Evolutionary conservation across 2,113 vertebrate species (phyloP), one percentile per base, ranked within the genome.

Genomic region (Phoenicopterus ruber): DNA sequence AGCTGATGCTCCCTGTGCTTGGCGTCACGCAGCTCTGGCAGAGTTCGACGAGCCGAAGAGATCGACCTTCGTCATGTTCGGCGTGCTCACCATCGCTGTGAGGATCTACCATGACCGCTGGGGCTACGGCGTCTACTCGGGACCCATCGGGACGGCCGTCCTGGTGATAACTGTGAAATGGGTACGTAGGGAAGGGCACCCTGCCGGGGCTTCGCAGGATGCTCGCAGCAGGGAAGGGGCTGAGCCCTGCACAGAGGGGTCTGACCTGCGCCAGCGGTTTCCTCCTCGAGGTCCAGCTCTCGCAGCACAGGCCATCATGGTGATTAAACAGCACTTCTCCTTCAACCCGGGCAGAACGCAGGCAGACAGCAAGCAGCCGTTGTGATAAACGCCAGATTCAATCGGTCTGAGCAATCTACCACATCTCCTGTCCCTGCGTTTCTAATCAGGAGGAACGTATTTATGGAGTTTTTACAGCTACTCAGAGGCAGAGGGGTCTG

Each of bases 11-110:
- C 31, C 55, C 61, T 82, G 32, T 93, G 65, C 50, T 95, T 1
- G 49, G 36, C 77, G n/a, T 44, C 74, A 7, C 47, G 15, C 88
- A 98, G 99, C 99, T 17, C 97, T 99, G 95, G 99, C 99, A 1
- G 99, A 99, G 96, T 99, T 99, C 7, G 99, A 99, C 0, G 99
- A 99, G 42, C 99, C 99, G 1, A 99, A 99, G 97, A 98, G 99
- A 40, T 99, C 99, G 0, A 99, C 98, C 2, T 94, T 99, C 4
- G 91, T 98, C 94, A 99, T 99, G 99, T 99, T 99, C 1, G 99
- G 99, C 0, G 99, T 99, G 49, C 96, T 99, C 96, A 99, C 99
- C 82, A 98, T 98, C 2, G 99, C 98, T 0, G 99, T 99, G 79
- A 98, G 99, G 92, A 98, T 98, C 97, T 99, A 99, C 98, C 99